Evolutionary conservation across 2,113 vertebrate species (phyloP), one percentile per base, ranked within the genome.

Genomic region (Neotragus pygmaeus): DNA sequence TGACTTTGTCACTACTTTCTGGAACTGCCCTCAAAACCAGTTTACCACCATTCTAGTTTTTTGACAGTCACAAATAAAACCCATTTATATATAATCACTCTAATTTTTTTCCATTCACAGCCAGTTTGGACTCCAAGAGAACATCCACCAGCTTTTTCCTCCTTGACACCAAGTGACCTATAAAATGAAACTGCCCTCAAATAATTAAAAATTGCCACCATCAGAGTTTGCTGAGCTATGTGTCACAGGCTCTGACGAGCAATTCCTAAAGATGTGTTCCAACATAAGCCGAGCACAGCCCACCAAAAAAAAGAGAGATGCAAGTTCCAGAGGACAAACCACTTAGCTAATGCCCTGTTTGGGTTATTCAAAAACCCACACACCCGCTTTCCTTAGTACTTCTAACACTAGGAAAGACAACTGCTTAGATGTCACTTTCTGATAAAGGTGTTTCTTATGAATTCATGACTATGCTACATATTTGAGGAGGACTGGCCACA

Each of bases 51-150:
- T 23, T n/a, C 55, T 51, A 83, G 78, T 47, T 88, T 80, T 97
- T 84, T 88, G 36, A 92, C 33, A 89, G 73, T 93, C 88, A 97
- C 39, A 92, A 94, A 25, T 39, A 81, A 77, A 84, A 82, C 45
- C 53, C 88, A 27, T 85, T 95, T 70, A 84, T 27, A 94, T 70
- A 84, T 30, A 94, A 90, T 92, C 78, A 57, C 36, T 27, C n/a
- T 51, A n/a, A 60, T 84, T 95, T 93, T 95, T 91, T 93, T 87
- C 84, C 77, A 70, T 45, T 94, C 81, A 85, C 81, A 95, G 58
- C 28, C 55, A 66, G 47, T 85, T 43, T 95, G 47, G 58, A 75
- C 15, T 96, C 89, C 27, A 94, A 91, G 94, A 95, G n/a, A 95
- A 43, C 21, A 88, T 49, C 58, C 92, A 73, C 15, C 86, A 60